Base-by-base conservation (phyloP, 2,888 invertebrate genomes). In the Agrenia bidenticulata region DNA sequence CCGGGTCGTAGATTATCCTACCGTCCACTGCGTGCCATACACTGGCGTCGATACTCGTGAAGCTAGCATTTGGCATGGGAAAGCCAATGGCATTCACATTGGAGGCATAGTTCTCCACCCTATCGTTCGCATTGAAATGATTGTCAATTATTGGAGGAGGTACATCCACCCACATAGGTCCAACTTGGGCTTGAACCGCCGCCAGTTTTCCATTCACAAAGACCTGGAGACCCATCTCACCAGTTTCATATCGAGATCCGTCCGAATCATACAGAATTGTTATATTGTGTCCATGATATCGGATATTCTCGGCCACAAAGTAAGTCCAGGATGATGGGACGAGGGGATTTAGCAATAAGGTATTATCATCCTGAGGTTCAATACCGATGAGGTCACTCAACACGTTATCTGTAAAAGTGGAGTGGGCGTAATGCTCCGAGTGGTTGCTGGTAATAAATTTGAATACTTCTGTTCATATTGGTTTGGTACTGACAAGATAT, bases 391-490 rank as follows among this genome's bases (percentile, higher is more conserved):
- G 62, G 21, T 75, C 75, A 1, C 67, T 53, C n/a, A 75, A 67
- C 0, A 75, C 72, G 49, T 75, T 75, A 39, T 75, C 73, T 0
- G 51, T 61, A 59, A 72, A 75, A 0, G 73, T 73, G 2, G 73
- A 73, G 53, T 75, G 75, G 21, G 75, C 75, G 51, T 75, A 75
- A 42, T 75, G 75, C 23, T 73, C 73, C 1, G 70, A 67, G 23
- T 63, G 66, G 60, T 72, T 72, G 55, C 72, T 72, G 58, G 5
- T 15, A 5, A 15, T 4, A n/a, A 19, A 15, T 9, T 15, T 9
- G n/a, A 9, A 15, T 5, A 45, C 39, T 9, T 11, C 15, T 15
- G 39, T 11, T 11, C 4, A 15, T 5, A 15, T 45, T 15, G 5
- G 15, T 17, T n/a, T n/a, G n/a, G n/a, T n/a, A n/a, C n/a, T n/a